These are phyloP conservation scores for Ecdyonurus torrentis DNA, from an alignment of 2,888 invertebrate genomes.

Conservation along the genomic window DNA sequence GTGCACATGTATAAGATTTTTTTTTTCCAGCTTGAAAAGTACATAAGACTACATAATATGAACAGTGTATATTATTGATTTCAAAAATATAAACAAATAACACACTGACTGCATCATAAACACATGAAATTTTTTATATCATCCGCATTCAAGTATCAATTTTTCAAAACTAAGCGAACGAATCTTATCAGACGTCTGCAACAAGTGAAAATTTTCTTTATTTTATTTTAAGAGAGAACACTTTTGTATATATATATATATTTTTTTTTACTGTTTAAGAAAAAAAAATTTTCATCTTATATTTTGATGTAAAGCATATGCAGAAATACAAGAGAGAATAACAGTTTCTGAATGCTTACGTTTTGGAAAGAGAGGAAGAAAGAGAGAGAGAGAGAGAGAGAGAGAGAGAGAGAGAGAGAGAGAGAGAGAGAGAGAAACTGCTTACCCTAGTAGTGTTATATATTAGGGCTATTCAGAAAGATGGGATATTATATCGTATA, in stretches of 20 bases:
- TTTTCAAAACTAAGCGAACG: background rate
- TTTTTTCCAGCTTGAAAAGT: too few relatives aligned
- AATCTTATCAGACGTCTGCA: background rate
- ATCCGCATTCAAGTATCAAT: background rate
- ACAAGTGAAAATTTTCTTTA: background rate
- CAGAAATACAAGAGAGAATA: background rate
- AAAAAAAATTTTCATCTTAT: background rate
- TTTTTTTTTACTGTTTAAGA: background rate
- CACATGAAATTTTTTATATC: too few relatives aligned
- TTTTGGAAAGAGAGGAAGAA: too few relatives aligned
- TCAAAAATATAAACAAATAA: too few relatives aligned
- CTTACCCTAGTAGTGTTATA: background rate
- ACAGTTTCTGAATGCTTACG: too few relatives aligned
- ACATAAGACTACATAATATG: too few relatives aligned
- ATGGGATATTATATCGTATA: background rate
- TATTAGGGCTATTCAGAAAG: background rate
- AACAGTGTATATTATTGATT: too few relatives aligned
- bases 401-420: too few relatives aligned
- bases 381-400: too few relatives aligned
- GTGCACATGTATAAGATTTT: too few relatives aligned
- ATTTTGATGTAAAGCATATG: background rate
- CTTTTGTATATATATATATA: background rate
- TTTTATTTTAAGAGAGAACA: background rate
- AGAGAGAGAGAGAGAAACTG: too few relatives aligned
- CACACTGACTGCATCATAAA: too few relatives aligned